Percentiles rank a stretch among this genome's conserved stretches.
Evolutionary conservation across 1,140 invertebrate species (phyloP).

Genomic region (Phymastichus coffea): DNA sequence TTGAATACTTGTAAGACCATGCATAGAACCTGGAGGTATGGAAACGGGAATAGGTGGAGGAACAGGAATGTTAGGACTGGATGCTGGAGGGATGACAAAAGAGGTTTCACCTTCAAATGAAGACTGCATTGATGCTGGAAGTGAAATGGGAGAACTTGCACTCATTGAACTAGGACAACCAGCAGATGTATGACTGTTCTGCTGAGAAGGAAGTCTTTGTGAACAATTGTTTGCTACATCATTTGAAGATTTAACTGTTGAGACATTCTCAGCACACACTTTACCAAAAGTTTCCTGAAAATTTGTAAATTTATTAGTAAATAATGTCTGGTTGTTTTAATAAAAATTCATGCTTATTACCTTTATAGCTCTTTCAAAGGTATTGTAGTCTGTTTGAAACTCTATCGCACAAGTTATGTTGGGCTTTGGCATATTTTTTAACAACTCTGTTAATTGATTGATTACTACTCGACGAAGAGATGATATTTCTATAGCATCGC

Average conservation of each 20-base stretch:
- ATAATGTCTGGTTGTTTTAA: too few species aligned
- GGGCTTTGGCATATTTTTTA: conserved; percentile 76
- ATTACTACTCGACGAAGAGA: conserved; percentile 76
- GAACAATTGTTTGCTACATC: conserved; percentile 20
- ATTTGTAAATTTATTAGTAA: not conserved
- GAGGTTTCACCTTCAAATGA: conserved; percentile 70
- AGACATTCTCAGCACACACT: conserved; percentile 64
- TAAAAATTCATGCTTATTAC: too few species aligned
- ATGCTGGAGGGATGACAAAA: conserved; percentile 48
- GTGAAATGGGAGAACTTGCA: conserved; percentile 65
- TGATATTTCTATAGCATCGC: conserved; percentile 80
- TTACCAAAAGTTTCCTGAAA: conserved; percentile 71
- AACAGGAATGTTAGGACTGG: conserved; percentile 55
- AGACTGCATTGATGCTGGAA: conserved; percentile 71
- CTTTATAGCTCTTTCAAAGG: conserved; percentile 69
- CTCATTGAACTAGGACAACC: conserved; percentile 60
- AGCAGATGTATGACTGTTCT: conserved; percentile 45
- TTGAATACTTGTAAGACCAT: conserved; percentile 70
- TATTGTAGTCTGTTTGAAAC: conserved; percentile 77
- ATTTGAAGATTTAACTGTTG: conserved; percentile 25
- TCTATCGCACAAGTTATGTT: conserved; percentile 76
- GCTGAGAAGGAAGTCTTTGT: conserved; percentile 38
- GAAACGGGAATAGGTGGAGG: conserved; percentile 42
- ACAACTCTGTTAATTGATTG: conserved; percentile 73
- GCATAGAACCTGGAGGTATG: conserved; percentile 52